Base-by-base conservation (phyloP, 2,888 invertebrate species). In the Epinotia nisella region DNA sequence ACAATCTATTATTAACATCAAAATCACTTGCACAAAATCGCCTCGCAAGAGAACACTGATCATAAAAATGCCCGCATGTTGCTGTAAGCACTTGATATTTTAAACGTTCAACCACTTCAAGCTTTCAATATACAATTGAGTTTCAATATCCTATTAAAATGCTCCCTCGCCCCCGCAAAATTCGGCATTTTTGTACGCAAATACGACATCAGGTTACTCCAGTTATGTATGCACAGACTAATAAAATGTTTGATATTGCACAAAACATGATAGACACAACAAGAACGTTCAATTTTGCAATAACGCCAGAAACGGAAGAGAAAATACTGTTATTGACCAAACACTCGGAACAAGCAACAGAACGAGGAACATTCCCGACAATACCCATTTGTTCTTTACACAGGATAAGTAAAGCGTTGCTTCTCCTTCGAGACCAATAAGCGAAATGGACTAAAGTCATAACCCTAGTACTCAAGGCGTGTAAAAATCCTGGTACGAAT, bases 401-500 rank as follows among this genome's bases (percentile, higher is more conserved):
- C 68, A 17, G 73, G 24, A 51, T 62, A 56, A 68, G 56, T 59
- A 59, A 35, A 68, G 59, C 58, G 58, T n/a, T 58, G 60, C 24
- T 73, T 67, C 17, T 39, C 71, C 68, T 72, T 62, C 64, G 69
- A 59, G 73, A 58, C 73, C 64, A 69, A 73, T 69, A 69, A 69
- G 73, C 73, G 53, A 69, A 73, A 73, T 73, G 73, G 73, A 73
- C 69, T 73, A 64, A 69, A 69, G 68, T 69, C 73, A 73, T 73
- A 69, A 69, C 68, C 62, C 62, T 69, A 64, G 73, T 73, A 58
- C 73, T 73, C 58, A 64, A 69, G 69, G 68, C 58, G 62, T 68
- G 62, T 81, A 80, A 84, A 83, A 80, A 82, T 78, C 74, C 76
- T 76, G 77, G 79, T 77, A 76, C 79, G 79, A 80, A 82, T 82